Conservation (phyloP, 2,797 vertebrate genomes). For the Syngnathus rostellatus region DNA sequence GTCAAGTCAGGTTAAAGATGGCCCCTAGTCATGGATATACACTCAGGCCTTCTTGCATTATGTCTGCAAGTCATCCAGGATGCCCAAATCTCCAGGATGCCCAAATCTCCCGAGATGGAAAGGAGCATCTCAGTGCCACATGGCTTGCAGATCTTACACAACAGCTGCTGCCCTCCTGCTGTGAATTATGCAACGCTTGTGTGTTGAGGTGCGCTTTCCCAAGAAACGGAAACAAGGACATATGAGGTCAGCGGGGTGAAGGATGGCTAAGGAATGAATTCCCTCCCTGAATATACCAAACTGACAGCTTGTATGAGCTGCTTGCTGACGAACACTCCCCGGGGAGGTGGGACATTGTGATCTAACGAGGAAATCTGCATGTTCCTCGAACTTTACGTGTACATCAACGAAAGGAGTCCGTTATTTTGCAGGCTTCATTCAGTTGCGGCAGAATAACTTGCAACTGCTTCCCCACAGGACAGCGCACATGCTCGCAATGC, state of each 20-base stretch:
- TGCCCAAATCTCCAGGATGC: conserved; percentile 41
- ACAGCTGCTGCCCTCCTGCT: conserved; percentile 37
- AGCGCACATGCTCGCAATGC: no score
- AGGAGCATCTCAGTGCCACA: conserved; percentile 31
- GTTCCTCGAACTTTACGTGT: conserved; percentile 13
- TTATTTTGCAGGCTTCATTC: conserved; percentile 4
- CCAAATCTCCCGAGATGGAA: conserved; percentile 35
- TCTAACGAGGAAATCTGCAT: conserved; percentile 4
- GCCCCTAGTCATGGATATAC: not conserved
- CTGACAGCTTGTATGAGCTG: conserved; percentile 51
- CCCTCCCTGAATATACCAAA: conserved; percentile 17
- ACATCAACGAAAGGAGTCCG: conserved; percentile 24
- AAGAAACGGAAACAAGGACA: conserved; percentile 40
- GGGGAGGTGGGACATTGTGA: conserved; percentile 17
- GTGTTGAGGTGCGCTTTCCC: conserved; percentile 31
- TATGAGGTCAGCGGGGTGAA: conserved; percentile 17
- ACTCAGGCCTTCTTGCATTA: not conserved
- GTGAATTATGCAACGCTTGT: conserved; percentile 54
- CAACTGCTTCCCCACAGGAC: no score
- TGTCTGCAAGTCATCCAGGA: conserved; percentile 22
- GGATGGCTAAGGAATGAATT: not conserved
- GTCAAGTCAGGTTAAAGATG: not conserved
- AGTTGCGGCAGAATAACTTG: no score
- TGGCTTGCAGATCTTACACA: conserved; percentile 22
- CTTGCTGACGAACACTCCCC: conserved; percentile 8